Conservation (phyloP, 2,888 invertebrate species). For the Sphinx pinastri region DNA sequence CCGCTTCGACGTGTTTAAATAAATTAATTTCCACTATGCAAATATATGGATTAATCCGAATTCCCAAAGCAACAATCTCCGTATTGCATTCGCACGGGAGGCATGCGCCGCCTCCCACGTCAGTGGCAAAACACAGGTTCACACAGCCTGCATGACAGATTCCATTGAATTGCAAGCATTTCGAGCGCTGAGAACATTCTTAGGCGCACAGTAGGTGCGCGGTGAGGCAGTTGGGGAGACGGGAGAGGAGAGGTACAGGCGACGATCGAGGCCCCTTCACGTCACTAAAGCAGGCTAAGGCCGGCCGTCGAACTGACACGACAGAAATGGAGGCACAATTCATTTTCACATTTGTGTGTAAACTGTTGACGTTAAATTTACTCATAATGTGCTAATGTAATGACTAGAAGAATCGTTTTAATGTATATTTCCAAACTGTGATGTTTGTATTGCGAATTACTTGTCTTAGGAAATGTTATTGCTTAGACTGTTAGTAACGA, state of each 20-base stretch:
- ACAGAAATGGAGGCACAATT: conserved; percentile 27
- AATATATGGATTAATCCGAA: conserved; percentile 24
- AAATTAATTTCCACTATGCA: conserved; percentile 26
- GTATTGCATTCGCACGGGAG: conserved; percentile 20
- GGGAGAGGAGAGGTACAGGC: conserved; percentile 48
- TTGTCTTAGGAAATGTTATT: neutral
- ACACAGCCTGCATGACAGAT: conserved; percentile 53
- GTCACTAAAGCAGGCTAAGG: conserved; percentile 79
- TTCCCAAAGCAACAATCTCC: conserved; percentile 25
- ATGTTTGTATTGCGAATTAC: neutral
- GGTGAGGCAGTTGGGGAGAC: neutral
- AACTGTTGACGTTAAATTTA: conserved; percentile 9
- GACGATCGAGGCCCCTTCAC: conserved; percentile 69
- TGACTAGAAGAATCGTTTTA: neutral
- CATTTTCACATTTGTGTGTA: conserved; percentile 36
- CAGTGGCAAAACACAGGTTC: conserved; percentile 20
- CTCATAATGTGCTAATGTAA: neutral
- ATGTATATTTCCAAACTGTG: neutral
- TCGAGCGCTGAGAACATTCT: conserved; percentile 54
- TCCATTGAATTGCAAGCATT: conserved; percentile 55
- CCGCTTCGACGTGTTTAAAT: neutral
- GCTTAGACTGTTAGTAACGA: no score
- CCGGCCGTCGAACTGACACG: conserved; percentile 70
- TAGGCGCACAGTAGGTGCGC: conserved; percentile 32
- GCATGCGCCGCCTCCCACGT: conserved; percentile 17